A percentile compares a stretch with the other conserved stretches of the same genome.
Evolutionary conservation across 2,888 invertebrate genomes (phyloP).

Genomic region (Bimastos eiseni): DNA sequence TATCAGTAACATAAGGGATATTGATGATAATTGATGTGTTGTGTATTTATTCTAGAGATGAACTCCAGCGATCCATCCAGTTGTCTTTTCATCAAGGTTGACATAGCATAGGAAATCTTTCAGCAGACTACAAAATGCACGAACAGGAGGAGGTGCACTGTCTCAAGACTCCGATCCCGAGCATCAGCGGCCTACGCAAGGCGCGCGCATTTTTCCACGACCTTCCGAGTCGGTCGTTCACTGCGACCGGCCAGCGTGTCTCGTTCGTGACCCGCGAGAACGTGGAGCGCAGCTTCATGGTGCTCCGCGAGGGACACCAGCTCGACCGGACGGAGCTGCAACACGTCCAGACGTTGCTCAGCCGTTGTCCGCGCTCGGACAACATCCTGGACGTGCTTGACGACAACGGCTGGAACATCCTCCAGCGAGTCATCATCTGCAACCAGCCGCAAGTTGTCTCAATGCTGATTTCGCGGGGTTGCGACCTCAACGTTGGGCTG

Average conservation of each 20-base stretch:
- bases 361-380: constrained; percentile 42
- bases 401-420: constrained; percentile 70
- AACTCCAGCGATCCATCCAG: neutral
- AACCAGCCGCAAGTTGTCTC: constrained; percentile 63
- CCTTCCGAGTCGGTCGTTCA: constrained; percentile 39
- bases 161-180: constrained; percentile 35
- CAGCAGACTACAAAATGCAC: constrained; percentile 18
- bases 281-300: constrained; percentile 40
- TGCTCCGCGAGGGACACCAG: constrained; percentile 37
- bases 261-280: constrained; percentile 44
- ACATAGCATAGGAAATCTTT: neutral
- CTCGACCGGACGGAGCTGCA: constrained; percentile 42
- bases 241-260: constrained; percentile 35
- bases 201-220: constrained; percentile 44
- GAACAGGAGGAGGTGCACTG: constrained; percentile 37
- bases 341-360: constrained; percentile 43
- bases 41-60: neutral
- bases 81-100: neutral
- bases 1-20: no score
- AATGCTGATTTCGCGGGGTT: constrained; percentile 54
- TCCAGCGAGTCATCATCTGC: constrained; percentile 75
- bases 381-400: constrained; percentile 44
- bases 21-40: neutral
- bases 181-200: constrained; percentile 41
- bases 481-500: constrained; percentile 74